Conservation (phyloP, 1,140 invertebrate genomes). For the Bombus confusus region DNA sequence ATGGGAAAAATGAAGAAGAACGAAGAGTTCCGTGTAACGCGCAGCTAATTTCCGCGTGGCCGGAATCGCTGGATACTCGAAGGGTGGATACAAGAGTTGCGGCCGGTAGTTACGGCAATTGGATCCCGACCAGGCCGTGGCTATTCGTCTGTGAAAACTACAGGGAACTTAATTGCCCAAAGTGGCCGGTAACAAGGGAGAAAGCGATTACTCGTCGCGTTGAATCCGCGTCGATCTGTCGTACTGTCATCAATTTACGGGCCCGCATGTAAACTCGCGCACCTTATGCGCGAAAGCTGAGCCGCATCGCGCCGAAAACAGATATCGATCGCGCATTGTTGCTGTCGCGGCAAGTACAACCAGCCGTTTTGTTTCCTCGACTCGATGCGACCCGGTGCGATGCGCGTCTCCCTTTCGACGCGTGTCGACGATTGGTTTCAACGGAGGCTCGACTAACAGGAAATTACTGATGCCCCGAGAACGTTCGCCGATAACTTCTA, state of each 20-base stretch:
- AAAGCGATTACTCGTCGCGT: slow-evolving; percentile 63
- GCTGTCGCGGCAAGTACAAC: neutral
- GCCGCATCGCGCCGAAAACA: slow-evolving; percentile 33
- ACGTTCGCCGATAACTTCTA: slow-evolving; percentile 7
- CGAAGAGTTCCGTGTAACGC: neutral
- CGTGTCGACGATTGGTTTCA: slow-evolving; percentile 20
- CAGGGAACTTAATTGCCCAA: slow-evolving; percentile 79
- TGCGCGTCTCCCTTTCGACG: slow-evolving; percentile 15
- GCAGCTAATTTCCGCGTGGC: slow-evolving; percentile 17
- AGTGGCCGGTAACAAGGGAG: slow-evolving; percentile 68
- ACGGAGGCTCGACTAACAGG: slow-evolving; percentile 23
- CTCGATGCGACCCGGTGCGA: neutral
- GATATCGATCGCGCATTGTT: slow-evolving; percentile 43
- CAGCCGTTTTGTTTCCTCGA: slow-evolving; percentile 27
- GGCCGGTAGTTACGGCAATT: slow-evolving; percentile 71
- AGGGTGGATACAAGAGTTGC: slow-evolving; percentile 52
- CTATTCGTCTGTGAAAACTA: slow-evolving; percentile 74
- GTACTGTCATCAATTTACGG: slow-evolving; percentile 58
- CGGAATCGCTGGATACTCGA: slow-evolving; percentile 44
- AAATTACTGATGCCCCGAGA: slow-evolving; percentile 38
- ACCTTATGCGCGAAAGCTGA: slow-evolving; percentile 5
- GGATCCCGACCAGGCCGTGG: slow-evolving; percentile 64
- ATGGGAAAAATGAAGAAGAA: neutral
- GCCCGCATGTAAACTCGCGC: slow-evolving; percentile 4
- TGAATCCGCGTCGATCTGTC: slow-evolving; percentile 47